Base-by-base conservation (phyloP, 2,113 vertebrate species). In the Misgurnus mizolepis region DNA sequence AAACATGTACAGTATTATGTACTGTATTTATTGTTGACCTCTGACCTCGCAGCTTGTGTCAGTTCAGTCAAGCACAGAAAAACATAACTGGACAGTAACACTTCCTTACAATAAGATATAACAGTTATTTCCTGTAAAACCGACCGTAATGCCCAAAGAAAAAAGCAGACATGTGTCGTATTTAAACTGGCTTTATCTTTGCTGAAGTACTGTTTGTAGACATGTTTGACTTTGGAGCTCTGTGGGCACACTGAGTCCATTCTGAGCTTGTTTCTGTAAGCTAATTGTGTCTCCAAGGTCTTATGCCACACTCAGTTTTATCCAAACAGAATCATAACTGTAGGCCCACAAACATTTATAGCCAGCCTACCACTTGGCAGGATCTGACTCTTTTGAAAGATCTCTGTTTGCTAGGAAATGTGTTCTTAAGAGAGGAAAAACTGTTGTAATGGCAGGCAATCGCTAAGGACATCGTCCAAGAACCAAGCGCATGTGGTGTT, bases 211-310 rank as follows among this genome's bases (percentile, higher is more conserved):
- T 2, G 7, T 56, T 55, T 17, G 69, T 15, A 50, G 14, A 14
- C 18, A 2, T 50, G 64, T 79, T 75, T 79, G 43, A 40, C 56
- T 12, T 41, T 4, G 11, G 34, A 39, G 79, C 10, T 3, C 45
- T 45, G 6, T 12, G 34, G 74, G 88, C 86, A 84, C 81, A 70
- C 74, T 81, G 86, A 84, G 83, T 64, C 56, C 66, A 76, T 68
- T 67, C 12, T 53, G 40, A 82, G 47, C 55, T 50, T 10, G 12
- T 75, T 66, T 84, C 17, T 81, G 73, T 71, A 66, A 39, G 86
- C 80, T 91, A 90, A 90, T 89, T 89, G 84, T 53, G 78, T 88
- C 89, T 90, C 86, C 0, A 22, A 85, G 86, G 85, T 45, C 76
- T 83, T 85, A 88, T 85, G 65, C 78, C 1, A 50, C 82, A 82